phyloP scores from a whole-genome alignment of 2,113 vertebrate species.

The Malurus melanocephalus region DNA sequence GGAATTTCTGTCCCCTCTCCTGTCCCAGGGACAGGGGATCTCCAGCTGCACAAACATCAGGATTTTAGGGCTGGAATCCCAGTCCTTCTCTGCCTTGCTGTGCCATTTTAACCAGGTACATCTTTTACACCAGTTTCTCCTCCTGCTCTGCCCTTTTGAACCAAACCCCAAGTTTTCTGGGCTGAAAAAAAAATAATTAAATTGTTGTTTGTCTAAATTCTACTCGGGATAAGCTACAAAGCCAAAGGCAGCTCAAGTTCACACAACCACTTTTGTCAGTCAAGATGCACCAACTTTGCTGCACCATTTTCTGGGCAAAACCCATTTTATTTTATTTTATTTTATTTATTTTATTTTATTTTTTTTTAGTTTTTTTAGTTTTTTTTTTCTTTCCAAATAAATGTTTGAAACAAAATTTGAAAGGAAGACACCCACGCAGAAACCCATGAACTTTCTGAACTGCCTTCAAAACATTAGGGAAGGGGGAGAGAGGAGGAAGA shows the following conservation, averaged over 20 bases:
- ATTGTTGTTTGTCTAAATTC: neutral
- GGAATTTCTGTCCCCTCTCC: fast-evolving
- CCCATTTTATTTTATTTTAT: neutral
- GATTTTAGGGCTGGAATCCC: neutral
- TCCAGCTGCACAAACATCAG: neutral
- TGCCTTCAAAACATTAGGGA: neutral
- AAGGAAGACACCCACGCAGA: neutral
- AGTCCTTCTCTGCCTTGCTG: too few relatives aligned
- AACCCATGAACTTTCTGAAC: neutral
- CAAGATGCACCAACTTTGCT: neutral
- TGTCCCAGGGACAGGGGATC: fast-evolving
- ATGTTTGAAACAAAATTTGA: neutral
- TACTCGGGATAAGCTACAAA: neutral
- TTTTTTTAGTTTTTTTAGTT: neutral
- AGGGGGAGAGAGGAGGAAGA: neutral
- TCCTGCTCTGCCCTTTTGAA: neutral
- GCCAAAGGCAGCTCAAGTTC: neutral
- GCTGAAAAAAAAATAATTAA: neutral
- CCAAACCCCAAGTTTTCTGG: neutral
- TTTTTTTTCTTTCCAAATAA: neutral
- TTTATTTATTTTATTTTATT: neutral
- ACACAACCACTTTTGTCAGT: neutral
- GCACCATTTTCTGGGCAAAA: neutral
- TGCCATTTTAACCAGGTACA: fast-evolving
- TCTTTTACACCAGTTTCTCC: neutral